Evolutionary conservation across 1,140 invertebrate genomes (phyloP).

Genomic region (Acromyrmex heyeri): DNA sequence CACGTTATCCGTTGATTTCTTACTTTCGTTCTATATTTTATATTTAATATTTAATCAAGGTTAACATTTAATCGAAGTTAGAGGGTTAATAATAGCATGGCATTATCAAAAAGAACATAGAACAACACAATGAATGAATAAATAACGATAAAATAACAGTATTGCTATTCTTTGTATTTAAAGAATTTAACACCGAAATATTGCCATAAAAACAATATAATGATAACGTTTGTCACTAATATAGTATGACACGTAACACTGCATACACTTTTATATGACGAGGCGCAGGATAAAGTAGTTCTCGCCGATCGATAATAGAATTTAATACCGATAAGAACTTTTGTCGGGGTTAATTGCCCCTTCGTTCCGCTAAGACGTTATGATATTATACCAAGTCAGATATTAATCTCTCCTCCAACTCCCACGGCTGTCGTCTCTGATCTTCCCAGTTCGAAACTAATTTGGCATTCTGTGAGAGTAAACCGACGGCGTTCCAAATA

Average conservation of each 20-base stretch:
- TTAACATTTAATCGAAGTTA: conserved; percentile 12
- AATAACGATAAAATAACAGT: not conserved
- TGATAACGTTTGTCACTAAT: not conserved
- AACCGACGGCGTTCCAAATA: conserved; percentile 26
- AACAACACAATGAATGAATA: conserved; percentile 8
- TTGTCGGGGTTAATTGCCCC: conserved; percentile 12
- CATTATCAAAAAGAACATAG: not conserved
- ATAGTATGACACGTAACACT: not conserved
- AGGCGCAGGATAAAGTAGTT: not conserved
- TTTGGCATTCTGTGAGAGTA: conserved; percentile 51
- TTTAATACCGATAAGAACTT: conserved; percentile 38
- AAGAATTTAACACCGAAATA: not conserved
- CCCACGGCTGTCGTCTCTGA: conserved; percentile 18
- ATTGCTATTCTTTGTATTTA: not conserved
- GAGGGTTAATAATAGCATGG: not conserved
- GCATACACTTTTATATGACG: conserved; percentile 6
- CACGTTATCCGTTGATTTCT: conserved; percentile 67
- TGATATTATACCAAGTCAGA: conserved; percentile 37
- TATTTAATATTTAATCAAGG: conserved; percentile 9
- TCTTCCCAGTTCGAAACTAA: conserved; percentile 65
- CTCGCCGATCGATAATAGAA: conserved; percentile 10
- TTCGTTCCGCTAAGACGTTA: conserved; percentile 24
- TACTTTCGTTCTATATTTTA: conserved; percentile 2
- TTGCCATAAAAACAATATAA: conserved; percentile 10
- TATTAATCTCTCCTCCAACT: conserved; percentile 42